Evolutionary conservation across 2,113 vertebrate genomes (phyloP).

Genomic region (Chloropsis hardwickii): DNA sequence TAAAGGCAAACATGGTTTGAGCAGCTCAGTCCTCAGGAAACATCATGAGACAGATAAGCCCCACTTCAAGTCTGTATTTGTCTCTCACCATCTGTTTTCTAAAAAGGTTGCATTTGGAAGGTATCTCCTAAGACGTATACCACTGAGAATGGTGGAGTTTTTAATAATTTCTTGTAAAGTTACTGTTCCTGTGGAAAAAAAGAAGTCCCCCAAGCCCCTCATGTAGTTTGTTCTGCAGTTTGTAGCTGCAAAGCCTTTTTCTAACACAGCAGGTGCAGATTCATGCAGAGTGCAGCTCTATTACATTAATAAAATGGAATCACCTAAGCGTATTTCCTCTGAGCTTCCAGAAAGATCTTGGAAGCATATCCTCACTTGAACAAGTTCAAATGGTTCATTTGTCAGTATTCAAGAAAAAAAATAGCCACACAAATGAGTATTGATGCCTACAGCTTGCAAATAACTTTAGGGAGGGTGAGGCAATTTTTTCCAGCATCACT

Average conservation of each 20-base stretch:
- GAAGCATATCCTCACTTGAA: not conserved
- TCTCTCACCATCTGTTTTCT: not conserved
- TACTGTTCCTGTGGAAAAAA: not conserved
- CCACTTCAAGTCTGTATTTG: not conserved
- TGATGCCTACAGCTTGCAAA: slow-evolving; percentile 35
- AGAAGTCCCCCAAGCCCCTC: not conserved
- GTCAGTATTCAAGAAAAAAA: not conserved
- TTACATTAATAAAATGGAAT: not conserved
- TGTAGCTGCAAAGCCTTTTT: not conserved
- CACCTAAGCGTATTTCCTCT: not conserved
- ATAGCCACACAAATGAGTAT: not conserved
- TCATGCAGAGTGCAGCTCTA: not conserved
- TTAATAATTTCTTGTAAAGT: slow-evolving; percentile 16
- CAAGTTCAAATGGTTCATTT: not conserved
- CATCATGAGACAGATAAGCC: not conserved
- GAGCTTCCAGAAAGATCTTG: slow-evolving; percentile 4
- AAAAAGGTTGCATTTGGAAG: slow-evolving; percentile 12
- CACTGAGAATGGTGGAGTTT: not conserved
- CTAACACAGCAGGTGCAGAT: slow-evolving; percentile 17
- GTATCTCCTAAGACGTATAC: not conserved
- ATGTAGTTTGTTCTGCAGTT: not conserved
- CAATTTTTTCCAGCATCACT: slow-evolving; percentile 1
- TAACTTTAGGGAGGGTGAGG: not conserved
- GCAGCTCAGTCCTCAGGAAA: not conserved
- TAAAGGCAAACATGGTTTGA: not conserved